Base-by-base conservation (phyloP, 1,140 invertebrate species). In the Ceratosolen solmsi region DNA sequence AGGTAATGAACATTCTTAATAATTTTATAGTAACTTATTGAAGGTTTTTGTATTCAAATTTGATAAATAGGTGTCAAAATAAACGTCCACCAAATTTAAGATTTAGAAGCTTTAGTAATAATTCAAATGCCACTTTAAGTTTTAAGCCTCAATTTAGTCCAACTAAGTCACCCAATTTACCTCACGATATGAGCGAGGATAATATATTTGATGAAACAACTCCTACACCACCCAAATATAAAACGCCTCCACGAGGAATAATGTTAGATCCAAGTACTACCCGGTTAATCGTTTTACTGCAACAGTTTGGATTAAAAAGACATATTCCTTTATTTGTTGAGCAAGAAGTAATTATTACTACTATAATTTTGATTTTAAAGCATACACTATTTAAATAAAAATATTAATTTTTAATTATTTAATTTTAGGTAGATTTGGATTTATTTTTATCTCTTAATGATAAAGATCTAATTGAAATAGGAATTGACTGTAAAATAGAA, bases 391-490 rank as follows among this genome's bases (percentile, higher is more conserved):
- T 41, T 8, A 75, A n/a, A 65, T 46, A 79, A 30, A 1, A 46
- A 15, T 73, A 74, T 27, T 75, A 58, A n/a, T 71, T 82, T 25
- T 58, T 56, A 83, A 82, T 58, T 51, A 71, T 75, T 22, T 56
- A 58, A 83, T 72, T 75, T 72, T 51, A 92, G 91, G 84, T 92
- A 49, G 91, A 92, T 79, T 70, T 87, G 51, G 89, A 90, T 33
- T 78, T 92, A 36, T 91, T 92, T 88, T 78, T 88, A 38, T 88
- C 85, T 54, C 86, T 91, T 22, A 86, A 71, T 78, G 84, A 90
- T 80, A 36, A 86, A 11, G 91, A 92, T 83, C 85, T 91, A 56
- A 82, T 85, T 58, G 89, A 90, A 58, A 90, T 91, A 82, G 91
- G 91, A 79, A 88, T 92, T 63, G 30, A 87, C 46, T 77, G 80